Base-by-base conservation (phyloP, 2,113 vertebrate genomes). In the Lamprotornis superbus region DNA sequence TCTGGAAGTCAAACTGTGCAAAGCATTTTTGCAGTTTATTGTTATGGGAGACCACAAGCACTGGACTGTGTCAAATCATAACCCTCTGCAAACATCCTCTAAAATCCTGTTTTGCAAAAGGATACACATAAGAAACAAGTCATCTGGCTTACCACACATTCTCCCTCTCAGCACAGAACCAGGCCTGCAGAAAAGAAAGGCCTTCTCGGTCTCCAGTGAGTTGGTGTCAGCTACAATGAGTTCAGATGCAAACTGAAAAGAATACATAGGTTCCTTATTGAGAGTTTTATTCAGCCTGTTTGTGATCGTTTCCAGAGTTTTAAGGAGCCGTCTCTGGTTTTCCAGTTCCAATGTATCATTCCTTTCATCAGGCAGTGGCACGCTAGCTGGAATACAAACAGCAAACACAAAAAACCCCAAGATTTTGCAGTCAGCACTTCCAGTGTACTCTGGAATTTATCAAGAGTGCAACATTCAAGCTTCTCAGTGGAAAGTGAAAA, bases 161-260 rank as follows among this genome's bases (percentile, higher is more conserved):
- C 99, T 98, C 15, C 99, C 99, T 89, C 99, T 99, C 67, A 99
- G 98, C 92, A 99, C 97, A 2, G 99, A 99, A 87, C 99, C 99
- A 2, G 99, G 99, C 59, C 98, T 98, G 96, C 99, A 99, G 97
- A 98, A 99, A 44, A 99, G 98, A 46, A 98, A 98, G 15, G 99
- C 98, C 82, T 97, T 99, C 94, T 97, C 98, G 2, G 99, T 98
- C 95, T 99, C 99, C 92, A 99, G 96, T 5, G 99, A 99, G 94
- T 99, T 99, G 94, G 98, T 98, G 94, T 99, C 99, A 4, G 98
- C 98, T 57, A 99, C 95, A 12, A 99, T 98, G 96, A 99, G 98
- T 88, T 99, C 98, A 0, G 99, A 99, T 4, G 98, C 98, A 92
- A 99, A 97, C 65, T 98, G 98, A 95, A 99, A 99, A 69, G 98